These are phyloP conservation scores for Alces alces DNA, from an alignment of 2,113 vertebrate species.

Conservation along the genomic window DNA sequence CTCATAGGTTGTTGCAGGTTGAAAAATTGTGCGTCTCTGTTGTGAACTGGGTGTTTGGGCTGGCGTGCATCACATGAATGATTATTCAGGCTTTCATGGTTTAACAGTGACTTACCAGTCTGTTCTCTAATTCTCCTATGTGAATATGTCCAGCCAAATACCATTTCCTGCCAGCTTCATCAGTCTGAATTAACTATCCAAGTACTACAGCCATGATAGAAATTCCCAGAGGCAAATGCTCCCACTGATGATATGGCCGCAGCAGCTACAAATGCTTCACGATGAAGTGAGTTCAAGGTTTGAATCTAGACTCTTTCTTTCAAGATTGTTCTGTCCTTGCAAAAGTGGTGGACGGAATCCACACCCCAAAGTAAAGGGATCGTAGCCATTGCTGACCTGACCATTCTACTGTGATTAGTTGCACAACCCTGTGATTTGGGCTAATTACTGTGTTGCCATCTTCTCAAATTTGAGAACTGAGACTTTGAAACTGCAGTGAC, in stretches of 20 bases:
- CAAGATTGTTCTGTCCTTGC: not conserved
- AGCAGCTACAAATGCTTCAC: not conserved
- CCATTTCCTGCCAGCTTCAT: not conserved
- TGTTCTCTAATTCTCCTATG: not conserved
- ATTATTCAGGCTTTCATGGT: not conserved
- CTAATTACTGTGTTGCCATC: not conserved
- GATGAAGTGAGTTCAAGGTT: not conserved
- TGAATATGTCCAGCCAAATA: not conserved
- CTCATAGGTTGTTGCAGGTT: not conserved
- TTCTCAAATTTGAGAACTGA: not conserved
- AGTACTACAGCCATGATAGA: rapidly evolving
- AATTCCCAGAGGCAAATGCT: not conserved
- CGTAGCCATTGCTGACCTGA: not conserved
- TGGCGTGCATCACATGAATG: not conserved
- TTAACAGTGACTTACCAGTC: not conserved
- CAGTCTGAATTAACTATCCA: not conserved
- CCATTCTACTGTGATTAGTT: not conserved
- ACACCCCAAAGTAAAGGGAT: not conserved
- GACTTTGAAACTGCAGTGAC: not conserved
- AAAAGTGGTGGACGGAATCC: not conserved
- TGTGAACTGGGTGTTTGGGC: not conserved
- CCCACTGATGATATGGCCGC: not conserved
- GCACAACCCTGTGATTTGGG: not conserved
- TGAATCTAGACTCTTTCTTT: not conserved
- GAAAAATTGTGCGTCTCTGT: not conserved